These are phyloP conservation scores for Psettodes erumei DNA, from an alignment of 2,113 vertebrate genomes.

Conservation along the genomic window DNA sequence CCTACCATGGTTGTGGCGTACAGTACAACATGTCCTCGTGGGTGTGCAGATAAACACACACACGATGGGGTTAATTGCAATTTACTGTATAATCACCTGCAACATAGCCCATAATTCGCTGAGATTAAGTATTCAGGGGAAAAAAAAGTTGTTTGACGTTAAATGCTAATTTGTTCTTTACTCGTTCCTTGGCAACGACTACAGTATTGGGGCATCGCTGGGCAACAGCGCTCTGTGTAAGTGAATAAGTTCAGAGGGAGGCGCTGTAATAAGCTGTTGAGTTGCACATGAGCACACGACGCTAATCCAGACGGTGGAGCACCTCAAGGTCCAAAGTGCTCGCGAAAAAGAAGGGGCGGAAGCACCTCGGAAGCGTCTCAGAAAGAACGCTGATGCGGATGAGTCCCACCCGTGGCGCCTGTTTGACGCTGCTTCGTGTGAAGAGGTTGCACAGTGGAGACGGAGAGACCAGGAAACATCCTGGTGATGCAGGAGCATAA, in stretches of 20 bases:
- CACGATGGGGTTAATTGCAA: background rate
- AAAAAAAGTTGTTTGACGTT: background rate
- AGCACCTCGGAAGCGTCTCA: background rate
- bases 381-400: background rate
- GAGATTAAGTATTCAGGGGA: background rate
- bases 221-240: background rate
- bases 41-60: background rate
- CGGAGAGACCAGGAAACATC: background rate
- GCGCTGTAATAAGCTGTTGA: background rate
- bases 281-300: background rate
- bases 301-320: constrained; percentile 6
- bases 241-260: background rate
- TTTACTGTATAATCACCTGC: background rate
- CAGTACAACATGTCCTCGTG: background rate
- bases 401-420: background rate
- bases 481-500: constrained; percentile 46
- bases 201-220: background rate
- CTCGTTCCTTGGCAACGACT: background rate
- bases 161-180: background rate
- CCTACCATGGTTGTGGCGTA: background rate
- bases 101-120: background rate
- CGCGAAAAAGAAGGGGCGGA: constrained; percentile 9
- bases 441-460: constrained; percentile 18
- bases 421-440: background rate
- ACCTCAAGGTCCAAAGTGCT: constrained; percentile 7